A percentile compares a stretch with the other conserved stretches of the same genome.
Conservation (phyloP, 1,140 invertebrate species). For the Papilio dardanus region DNA sequence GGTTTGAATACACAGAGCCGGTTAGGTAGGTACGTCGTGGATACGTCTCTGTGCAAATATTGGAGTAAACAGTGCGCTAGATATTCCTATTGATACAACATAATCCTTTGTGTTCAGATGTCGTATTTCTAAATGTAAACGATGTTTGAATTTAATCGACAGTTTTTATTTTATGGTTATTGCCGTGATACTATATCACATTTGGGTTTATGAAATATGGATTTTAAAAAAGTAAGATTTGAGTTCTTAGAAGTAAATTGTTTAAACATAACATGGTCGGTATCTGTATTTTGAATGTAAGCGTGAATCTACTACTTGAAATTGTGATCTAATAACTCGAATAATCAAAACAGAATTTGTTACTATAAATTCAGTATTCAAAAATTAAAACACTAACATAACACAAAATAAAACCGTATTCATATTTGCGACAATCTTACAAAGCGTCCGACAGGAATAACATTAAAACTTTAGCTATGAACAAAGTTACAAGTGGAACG, state of each 20-base stretch:
- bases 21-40: slow-evolving; percentile 52
- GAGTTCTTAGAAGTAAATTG: neutral
- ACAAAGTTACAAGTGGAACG: slow-evolving; percentile 4
- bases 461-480: slow-evolving; percentile 9
- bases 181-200: neutral
- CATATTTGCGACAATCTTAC: neutral
- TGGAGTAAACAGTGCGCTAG: slow-evolving; percentile 48
- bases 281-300: neutral
- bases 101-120: slow-evolving; percentile 46
- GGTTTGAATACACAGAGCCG: slow-evolving; percentile 57
- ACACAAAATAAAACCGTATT: neutral
- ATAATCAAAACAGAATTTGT: too few relatives aligned
- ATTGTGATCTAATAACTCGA: too few relatives aligned
- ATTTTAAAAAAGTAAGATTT: neutral
- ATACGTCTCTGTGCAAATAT: slow-evolving; percentile 51
- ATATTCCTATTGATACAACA: slow-evolving; percentile 56
- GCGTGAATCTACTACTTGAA: too few relatives aligned
- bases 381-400: too few relatives aligned
- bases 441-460: neutral
- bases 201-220: neutral
- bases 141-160: slow-evolving; percentile 10
- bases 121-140: slow-evolving; percentile 38
- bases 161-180: neutral
- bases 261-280: too few relatives aligned
- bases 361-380: too few relatives aligned